These are phyloP conservation scores for Sarotherodon lohbergeri DNA, from an alignment of 2,113 vertebrate genomes.

Conservation along the genomic window DNA sequence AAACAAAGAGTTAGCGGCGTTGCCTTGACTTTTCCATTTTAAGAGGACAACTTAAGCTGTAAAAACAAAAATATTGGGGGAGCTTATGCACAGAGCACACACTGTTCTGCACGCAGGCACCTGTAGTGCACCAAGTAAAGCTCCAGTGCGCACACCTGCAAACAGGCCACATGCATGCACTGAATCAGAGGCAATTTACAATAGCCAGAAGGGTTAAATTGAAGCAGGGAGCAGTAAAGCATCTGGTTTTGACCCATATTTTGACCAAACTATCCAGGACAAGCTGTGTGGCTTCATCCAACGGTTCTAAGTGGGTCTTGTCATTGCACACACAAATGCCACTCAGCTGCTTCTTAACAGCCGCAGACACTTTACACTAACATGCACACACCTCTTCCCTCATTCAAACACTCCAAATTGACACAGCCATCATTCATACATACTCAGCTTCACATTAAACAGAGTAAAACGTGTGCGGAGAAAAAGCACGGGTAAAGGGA, in stretches of 20 bases:
- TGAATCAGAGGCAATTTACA: not conserved
- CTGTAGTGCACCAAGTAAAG: not conserved
- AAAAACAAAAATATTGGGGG: not conserved
- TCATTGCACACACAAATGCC: constrained; percentile 1
- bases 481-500: not conserved
- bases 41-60: not conserved
- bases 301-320: constrained; percentile 33
- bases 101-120: not conserved
- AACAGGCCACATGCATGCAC: not conserved
- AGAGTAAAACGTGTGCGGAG: not conserved
- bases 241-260: constrained; percentile 46
- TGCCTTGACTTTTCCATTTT: not conserved
- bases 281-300: constrained; percentile 20
- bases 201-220: not conserved
- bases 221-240: constrained; percentile 8
- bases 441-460: not conserved
- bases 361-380: constrained; percentile 17
- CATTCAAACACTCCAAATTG: constrained; percentile 19
- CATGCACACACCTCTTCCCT: not conserved
- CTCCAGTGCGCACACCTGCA: not conserved
- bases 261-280: constrained; percentile 48
- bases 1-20: not conserved
- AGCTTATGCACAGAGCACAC: not conserved
- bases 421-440: constrained; percentile 16
- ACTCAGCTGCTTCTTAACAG: constrained; percentile 9